Base-by-base conservation (phyloP, 2,888 invertebrate species). In the Dione juno region DNA sequence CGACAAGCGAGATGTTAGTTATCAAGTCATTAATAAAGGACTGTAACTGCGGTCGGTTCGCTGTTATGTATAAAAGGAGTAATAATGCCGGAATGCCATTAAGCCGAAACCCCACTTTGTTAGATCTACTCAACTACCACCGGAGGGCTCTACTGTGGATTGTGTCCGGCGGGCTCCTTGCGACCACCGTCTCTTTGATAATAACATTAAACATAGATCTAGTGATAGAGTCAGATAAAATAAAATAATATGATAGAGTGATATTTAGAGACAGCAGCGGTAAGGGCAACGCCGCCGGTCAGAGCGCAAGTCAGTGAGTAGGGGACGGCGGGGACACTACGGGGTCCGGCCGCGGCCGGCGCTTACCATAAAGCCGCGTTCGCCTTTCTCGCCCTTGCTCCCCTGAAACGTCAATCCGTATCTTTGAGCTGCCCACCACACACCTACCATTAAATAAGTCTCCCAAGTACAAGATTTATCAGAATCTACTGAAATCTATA, bases 341-440 rank as follows among this genome's bases (percentile, higher is more conserved):
- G 69, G 75, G 74, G 74, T 69, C 67, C 67, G 66, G 57, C 69
- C 41, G 57, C 48, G 73, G 65, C 63, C 70, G 72, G 76, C 74
- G 79, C 96, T 96, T 95, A 96, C 96, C 96, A 95, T 95, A 86
- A 94, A 94, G 86, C 96, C 96, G 85, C 94, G 95, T 86, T 95
- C 95, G 87, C 96, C 96, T 89, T 95, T 95, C 88, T 95, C 95
- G 87, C 96, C 96, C 92, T 95, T 95, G 89, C 93, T 93, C 83
- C 95, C 96, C 96, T 96, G 95, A 88, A 92, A 92, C 80, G 86
- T 87, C 78, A 90, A 82, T 84, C 73, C 69, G 61, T 66, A 53
- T 73, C 52, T 64, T 69, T 69, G 58, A 64, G 52, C 41, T 52
- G 68, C 66, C 66, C 66, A 53, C 19, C 57, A 35, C 57, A 19